A percentile compares a stretch with the other conserved stretches of the same genome.
Evolutionary conservation across 2,888 invertebrate genomes (phyloP).

Genomic region (Hypena proboscidalis): DNA sequence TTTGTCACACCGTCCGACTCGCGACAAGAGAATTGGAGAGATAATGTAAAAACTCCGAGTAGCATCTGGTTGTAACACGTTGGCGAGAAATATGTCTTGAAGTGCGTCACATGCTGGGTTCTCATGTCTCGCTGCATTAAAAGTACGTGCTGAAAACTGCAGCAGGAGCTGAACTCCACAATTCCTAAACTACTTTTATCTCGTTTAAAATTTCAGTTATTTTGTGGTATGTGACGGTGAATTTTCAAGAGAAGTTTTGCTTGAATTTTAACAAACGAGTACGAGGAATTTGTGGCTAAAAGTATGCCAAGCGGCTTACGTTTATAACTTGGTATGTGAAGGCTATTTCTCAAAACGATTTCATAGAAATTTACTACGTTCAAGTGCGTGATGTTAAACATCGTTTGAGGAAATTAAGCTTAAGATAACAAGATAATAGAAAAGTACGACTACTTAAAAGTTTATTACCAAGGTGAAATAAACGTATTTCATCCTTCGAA

Average conservation of each 20-base stretch:
- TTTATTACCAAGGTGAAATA: constrained; percentile 38
- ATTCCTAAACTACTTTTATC: constrained; percentile 24
- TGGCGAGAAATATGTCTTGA: constrained; percentile 32
- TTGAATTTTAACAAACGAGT: not conserved
- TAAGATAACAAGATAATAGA: constrained; percentile 14
- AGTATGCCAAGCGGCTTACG: not conserved
- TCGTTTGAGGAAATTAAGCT: constrained; percentile 14
- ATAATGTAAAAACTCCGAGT: constrained; percentile 34
- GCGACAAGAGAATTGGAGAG: constrained; percentile 23
- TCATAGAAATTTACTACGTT: not conserved
- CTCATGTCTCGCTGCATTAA: constrained; percentile 29
- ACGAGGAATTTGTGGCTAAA: not conserved
- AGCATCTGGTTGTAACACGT: constrained; percentile 37
- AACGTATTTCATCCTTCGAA: constrained; percentile 39
- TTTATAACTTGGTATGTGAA: not conserved
- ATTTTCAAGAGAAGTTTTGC: constrained; percentile 10
- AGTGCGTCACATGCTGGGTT: constrained; percentile 33
- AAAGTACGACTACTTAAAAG: constrained; percentile 26
- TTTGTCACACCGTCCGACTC: constrained; percentile 34
- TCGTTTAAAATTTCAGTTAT: constrained; percentile 30
- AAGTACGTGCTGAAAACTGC: constrained; percentile 31
- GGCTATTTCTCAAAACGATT: too few species aligned
- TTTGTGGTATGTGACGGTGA: constrained; percentile 3
- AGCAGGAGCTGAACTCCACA: constrained; percentile 2
- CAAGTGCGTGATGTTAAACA: not conserved